A percentile compares a stretch with the other conserved stretches of the same genome.
phyloP scores from a whole-genome alignment of 2,113 vertebrate species.

The Cheirogaleus medius region DNA sequence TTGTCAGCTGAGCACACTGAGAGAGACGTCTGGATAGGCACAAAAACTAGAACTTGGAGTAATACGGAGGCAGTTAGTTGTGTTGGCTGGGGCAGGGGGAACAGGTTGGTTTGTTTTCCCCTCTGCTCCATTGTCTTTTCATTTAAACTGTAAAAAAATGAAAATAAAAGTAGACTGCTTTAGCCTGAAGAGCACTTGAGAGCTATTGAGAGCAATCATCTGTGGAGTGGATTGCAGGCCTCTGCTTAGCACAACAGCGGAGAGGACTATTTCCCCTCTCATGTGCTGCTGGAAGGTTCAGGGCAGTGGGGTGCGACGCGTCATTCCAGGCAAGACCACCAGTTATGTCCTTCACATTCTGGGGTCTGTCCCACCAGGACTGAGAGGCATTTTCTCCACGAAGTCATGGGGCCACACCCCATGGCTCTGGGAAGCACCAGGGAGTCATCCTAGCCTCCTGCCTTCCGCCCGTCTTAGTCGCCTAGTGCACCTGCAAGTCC shows the following conservation, averaged over 20 bases:
- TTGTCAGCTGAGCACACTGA: not conserved
- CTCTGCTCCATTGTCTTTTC: not conserved
- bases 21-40: not conserved
- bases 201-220: not conserved
- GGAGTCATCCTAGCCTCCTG: not conserved
- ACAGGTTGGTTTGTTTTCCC: not conserved
- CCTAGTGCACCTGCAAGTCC: not conserved
- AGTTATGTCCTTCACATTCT: not conserved
- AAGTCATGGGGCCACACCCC: not conserved
- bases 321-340: not conserved
- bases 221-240: not conserved
- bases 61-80: not conserved
- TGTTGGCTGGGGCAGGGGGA: not conserved
- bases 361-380: not conserved
- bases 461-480: not conserved
- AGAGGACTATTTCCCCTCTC: not conserved
- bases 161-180: not conserved
- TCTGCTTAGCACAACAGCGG: not conserved
- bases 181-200: not conserved
- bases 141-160: not conserved
- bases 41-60: not conserved
- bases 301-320: too few species aligned
- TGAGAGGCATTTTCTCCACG: not conserved
- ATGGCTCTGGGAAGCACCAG: not conserved
- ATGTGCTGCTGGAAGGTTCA: fast-evolving